Conservation (phyloP, 2,113 vertebrate genomes). For the Alces alces region DNA sequence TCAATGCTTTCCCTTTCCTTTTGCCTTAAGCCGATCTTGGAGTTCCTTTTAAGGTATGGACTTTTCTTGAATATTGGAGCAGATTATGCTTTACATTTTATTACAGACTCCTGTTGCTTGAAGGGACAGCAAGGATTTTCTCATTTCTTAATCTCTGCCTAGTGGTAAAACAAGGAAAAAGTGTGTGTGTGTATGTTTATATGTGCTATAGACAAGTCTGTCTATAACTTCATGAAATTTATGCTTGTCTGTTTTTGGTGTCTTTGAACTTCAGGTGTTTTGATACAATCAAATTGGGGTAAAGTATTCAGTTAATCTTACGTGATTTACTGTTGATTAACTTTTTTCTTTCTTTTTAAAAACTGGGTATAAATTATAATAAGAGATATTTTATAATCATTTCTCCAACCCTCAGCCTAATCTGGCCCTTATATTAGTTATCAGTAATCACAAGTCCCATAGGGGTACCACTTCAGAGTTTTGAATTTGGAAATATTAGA, state of each 20-base stretch:
- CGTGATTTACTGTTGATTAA: neutral
- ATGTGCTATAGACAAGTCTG: neutral
- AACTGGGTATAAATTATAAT: conserved; percentile 13
- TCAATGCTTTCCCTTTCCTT: neutral
- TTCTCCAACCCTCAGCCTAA: neutral
- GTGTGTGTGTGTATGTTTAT: neutral
- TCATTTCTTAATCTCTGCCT: neutral
- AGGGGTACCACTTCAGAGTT: neutral
- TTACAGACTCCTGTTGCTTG: neutral
- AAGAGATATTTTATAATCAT: neutral
- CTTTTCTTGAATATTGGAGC: neutral
- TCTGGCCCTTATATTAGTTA: conserved; percentile 11
- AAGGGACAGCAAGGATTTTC: neutral
- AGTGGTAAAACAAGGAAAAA: neutral
- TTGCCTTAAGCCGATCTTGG: neutral
- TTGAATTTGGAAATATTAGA: neutral
- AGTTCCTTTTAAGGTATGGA: neutral
- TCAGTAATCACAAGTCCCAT: conserved; percentile 11
- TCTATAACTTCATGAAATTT: neutral
- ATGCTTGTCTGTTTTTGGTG: neutral
- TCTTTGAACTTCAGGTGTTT: neutral
- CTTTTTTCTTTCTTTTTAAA: neutral
- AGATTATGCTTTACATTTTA: neutral
- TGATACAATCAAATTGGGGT: conserved; percentile 20
- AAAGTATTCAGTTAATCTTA: conserved; percentile 25